Percentiles rank a stretch among this genome's conserved stretches.
Conservation (phyloP, 2,888 invertebrate species). For the Synanthedon tipuliformis region DNA sequence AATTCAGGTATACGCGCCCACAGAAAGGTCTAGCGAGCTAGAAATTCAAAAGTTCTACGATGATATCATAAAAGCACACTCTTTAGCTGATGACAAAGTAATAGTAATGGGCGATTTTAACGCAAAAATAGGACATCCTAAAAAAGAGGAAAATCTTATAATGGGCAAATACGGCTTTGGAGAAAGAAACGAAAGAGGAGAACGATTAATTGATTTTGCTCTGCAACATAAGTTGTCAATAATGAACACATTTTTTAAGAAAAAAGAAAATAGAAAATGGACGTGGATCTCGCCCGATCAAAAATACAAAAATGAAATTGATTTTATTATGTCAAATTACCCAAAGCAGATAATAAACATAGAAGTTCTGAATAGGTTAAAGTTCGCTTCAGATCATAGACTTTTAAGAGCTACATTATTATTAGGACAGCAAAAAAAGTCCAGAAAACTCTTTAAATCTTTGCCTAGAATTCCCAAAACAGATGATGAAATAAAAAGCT, state of each 20-base stretch:
- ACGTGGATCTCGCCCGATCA: background rate
- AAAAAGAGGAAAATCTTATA: background rate
- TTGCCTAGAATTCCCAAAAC: background rate
- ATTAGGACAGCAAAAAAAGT: conserved; percentile 1
- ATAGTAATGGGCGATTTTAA: background rate
- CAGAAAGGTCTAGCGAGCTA: too few species aligned
- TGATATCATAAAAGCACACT: too few species aligned
- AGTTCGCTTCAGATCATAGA: background rate
- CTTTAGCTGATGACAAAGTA: too few species aligned
- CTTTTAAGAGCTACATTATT: background rate
- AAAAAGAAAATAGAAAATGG: background rate
- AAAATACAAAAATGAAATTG: background rate
- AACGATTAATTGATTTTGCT: background rate
- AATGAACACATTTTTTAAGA: background rate
- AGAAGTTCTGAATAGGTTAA: background rate
- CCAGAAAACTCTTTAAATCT: conserved; percentile 2
- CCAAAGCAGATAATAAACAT: background rate
- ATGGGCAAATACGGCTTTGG: background rate
- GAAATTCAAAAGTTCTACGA: too few species aligned
- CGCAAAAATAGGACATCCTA: too few species aligned
- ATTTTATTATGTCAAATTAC: background rate
- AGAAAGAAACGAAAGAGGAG: background rate
- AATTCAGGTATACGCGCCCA: too few species aligned
- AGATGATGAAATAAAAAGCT: background rate
- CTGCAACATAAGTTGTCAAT: too few species aligned